Evolutionary conservation across 2,113 vertebrate species (phyloP), one percentile per base, ranked within the genome.

Genomic region (Mesocricetus auratus): DNA sequence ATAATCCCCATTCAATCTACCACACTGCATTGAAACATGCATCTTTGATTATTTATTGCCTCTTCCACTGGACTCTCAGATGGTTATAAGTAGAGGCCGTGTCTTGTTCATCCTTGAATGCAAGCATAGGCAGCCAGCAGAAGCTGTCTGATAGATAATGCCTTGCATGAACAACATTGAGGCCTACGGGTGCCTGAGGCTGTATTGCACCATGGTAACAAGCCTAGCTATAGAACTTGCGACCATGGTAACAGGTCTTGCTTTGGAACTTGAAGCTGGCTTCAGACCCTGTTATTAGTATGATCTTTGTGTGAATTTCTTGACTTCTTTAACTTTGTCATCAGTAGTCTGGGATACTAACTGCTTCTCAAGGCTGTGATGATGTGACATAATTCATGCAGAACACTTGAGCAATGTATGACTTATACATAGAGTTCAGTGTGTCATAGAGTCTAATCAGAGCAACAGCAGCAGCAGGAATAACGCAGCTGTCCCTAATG

Each of bases 281-380:
- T 68, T 95, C 22, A 56, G 56, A 87, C 26, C 45, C 5, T 94
- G 31, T 24, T 83, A 24, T 90, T 87, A 93, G 53, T 73, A 45
- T 87, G 24, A 42, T 90, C 81, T 69, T 86, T 79, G 36, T n/a
- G 47, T 83, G 86, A 74, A 33, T 92, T 95, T 64, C 50, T 96
- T 73, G 88, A 79, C 58, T 60, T 60, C n/a, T 62, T 94, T 19
- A 87, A 2, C 74, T 86, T 96, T 64, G 86, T 90, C 69, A 78
- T 73, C 74, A n/a, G 36, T 60, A 73, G 85, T 50, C 74, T 64
- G 36, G 42, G 42, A 39, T 53, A 78, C 69, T 86, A 60, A 81
- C 24, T 69, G 26, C 16, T 94, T 90, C 88, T 68, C 82, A 69
- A 64, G 75, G 31, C 21, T 71, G 11, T 47, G 62, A 36, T 92